Evolutionary conservation across 1,140 invertebrate species (phyloP).

Genomic region (silkworm (Bombyx mori)): ASM3026992v2 NC_085111.1:13850001-13850500

Average conservation of each 20-base stretch:
- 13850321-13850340: too few species aligned
- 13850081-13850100: constrained; percentile 30
- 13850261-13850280: background rate
- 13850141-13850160: constrained; percentile 48
- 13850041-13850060: constrained; percentile 60
- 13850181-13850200: constrained; percentile 39
- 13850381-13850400: too few species aligned
- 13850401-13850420: too few species aligned
- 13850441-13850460: too few species aligned
- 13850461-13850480: too few species aligned
- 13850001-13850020: constrained; percentile 36
- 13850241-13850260: constrained; percentile 33
- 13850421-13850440: too few species aligned
- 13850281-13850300: too few species aligned
- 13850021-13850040: constrained; percentile 47
- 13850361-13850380: too few species aligned
- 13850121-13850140: constrained; percentile 28
- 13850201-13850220: constrained; percentile 35
- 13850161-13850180: constrained; percentile 53
- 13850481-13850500: too few species aligned
- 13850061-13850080: constrained; percentile 16
- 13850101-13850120: constrained; percentile 41
- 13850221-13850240: constrained; percentile 22
- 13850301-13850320: too few species aligned
- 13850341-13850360: too few species aligned